Evolutionary conservation across 2,888 invertebrate genomes (phyloP), one percentile per base, ranked within the genome.

Genomic region (Oscheius sp.): DNA sequence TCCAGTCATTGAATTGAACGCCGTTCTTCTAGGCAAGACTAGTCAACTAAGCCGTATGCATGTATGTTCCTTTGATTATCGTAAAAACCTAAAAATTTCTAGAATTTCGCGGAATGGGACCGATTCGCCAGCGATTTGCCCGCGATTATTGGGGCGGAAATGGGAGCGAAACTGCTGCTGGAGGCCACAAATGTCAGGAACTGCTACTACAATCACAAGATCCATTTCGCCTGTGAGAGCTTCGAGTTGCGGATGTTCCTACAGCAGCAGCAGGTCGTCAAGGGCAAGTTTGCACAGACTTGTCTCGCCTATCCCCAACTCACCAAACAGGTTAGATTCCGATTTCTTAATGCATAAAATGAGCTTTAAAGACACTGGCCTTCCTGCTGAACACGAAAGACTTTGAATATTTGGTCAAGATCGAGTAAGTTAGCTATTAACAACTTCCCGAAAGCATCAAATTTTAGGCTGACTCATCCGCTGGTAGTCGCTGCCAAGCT

Each of bases 21-120:
- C 74, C 1, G 51, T 84, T 10, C 72, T 84, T 1, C 66, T 84
- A 10, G 74, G 76, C 2, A 84, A 84, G 71, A 37, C 82, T 32
- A 60, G 78, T 37, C 84, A 84, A 65, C 42, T 82, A 53, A 65
- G 60, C 7, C 48, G 55, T 9, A 62, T 79, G 33, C 63, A 71
- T 62, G 78, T 78, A 53, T 3, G 60, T 51, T 5, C 13, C 2
- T 32, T 13, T 29, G 11, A 42, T 63, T 11, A 1, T 10, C n/a
- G 1, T 29, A 3, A 47, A 47, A 11, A 35, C 13, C 13, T 35
- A 60, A 2, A 4, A 60, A 33, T 10, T 60, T 60, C 21, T 60
- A 60, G 60, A 63, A 29, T 48, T 48, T 42, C 29, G 5, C 48
- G 13, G 63, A 63, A 48, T 63, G 63, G 63, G 50, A 47, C 21